Conservation (phyloP, 2,797 vertebrate species). For the Siniperca undulata region DNA sequence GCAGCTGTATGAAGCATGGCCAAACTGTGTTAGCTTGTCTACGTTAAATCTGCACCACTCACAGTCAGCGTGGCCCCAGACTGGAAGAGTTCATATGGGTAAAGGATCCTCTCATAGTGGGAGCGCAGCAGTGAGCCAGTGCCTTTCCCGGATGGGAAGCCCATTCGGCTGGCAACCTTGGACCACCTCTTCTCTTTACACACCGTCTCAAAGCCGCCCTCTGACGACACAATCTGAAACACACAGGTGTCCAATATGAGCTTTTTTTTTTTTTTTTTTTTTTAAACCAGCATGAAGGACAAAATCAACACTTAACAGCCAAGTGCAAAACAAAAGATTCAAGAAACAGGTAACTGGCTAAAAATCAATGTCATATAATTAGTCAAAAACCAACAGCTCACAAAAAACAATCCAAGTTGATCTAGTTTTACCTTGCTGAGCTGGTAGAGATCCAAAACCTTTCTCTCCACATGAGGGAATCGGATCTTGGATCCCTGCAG, state of each 20-base stretch:
- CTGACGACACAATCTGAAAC: constrained; percentile 92
- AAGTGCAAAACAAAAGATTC: not conserved
- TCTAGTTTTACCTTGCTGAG: constrained; percentile 91
- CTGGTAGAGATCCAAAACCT: constrained; percentile 95
- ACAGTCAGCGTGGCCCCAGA: constrained; percentile 94
- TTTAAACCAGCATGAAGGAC: not conserved
- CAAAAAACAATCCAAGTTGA: not conserved
- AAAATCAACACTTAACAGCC: not conserved
- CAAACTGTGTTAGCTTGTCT: not conserved
- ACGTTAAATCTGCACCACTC: constrained; percentile 51
- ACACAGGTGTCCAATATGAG: not conserved
- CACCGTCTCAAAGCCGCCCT: constrained; percentile 95
- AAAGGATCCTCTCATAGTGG: constrained; percentile 96
- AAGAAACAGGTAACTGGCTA: not conserved
- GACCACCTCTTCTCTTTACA: constrained; percentile 98
- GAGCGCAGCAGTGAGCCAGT: constrained; percentile 92
- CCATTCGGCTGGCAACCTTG: constrained; percentile 93
- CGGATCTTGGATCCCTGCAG: constrained; percentile 96
- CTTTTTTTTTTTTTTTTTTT: not conserved
- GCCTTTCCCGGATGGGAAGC: constrained; percentile 94
- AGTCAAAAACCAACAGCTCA: not conserved
- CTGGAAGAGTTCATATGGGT: constrained; percentile 98
- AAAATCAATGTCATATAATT: not conserved
- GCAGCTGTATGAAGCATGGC: not conserved
- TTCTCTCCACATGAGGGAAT: constrained; percentile 96